Evolutionary conservation across 2,888 invertebrate species (phyloP), one percentile per base, ranked within the genome.

Genomic region (Tenthredo amoena): DNA sequence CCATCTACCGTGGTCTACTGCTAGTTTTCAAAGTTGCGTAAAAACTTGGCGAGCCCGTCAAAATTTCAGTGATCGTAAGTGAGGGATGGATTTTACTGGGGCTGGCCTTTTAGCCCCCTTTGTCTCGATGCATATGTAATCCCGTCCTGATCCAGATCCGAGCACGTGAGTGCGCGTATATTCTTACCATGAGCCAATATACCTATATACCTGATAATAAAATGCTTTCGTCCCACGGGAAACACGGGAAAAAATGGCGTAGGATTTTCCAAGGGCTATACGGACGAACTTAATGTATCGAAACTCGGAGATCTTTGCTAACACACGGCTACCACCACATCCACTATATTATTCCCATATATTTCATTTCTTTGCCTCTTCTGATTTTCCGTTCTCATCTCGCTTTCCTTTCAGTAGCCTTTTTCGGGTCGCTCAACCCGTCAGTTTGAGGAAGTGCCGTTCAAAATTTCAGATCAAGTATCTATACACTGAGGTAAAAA

Each of bases 81-180:
- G 55, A 77, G 77, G 77, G 55, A 77, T 34, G 50, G 77, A 77
- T 77, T 77, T 77, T 77, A 77, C 40, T 34, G 55, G n/a, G 55
- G n/a, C 37, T 62, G n/a, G 37, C 81, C 81, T 81, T 81, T 81
- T 81, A 81, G 81, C 81, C 81, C 34, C 31, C 58, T 81, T 81
- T 40, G 31, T 81, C 62, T 81, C 37, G 37, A 37, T 37, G 62
- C 26, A 62, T 81, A 40, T 6, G 81, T 81, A 81, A 81, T 81
- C 81, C n/a, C 81, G 62, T 37, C 37, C 62, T 81, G 81, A 81
- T 81, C 81, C 58, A 26, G 62, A 81, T 62, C 81, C 62, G 40
- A 26, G 40, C 58, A 81, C 37, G 62, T 62, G 62, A 81, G 62
- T 37, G 58, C 58, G 37, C 12, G 81, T 58, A 40, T 81, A 34